Percentiles rank a stretch among this genome's conserved stretches.
These are phyloP conservation scores for Pseudomyrmex gracilis DNA, from an alignment of 1,140 invertebrate species.

Conservation along the genomic window DNA sequence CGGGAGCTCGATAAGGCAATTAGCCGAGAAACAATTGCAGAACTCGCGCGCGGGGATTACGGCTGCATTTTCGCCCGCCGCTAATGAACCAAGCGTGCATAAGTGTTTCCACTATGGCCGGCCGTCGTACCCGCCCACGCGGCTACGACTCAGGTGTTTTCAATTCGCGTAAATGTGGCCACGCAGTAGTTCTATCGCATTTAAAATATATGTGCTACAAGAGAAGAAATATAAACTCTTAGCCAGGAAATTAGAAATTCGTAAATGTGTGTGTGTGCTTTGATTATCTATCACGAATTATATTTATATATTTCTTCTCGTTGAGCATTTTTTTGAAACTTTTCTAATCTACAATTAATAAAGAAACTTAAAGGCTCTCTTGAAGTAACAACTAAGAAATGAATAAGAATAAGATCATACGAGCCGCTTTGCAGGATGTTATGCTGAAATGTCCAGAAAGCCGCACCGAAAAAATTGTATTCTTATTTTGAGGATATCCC, in stretches of 20 bases:
- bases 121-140: conserved; percentile 48
- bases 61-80: conserved; percentile 65
- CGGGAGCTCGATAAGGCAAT: conserved; percentile 73
- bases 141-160: conserved; percentile 60
- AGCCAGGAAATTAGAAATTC: too few relatives aligned
- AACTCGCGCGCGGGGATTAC: conserved; percentile 70
- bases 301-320: conserved; percentile 1
- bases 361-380: too few relatives aligned
- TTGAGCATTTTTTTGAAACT: background rate
- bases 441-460: too few relatives aligned
- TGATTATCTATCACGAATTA: background rate
- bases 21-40: conserved; percentile 77
- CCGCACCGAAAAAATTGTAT: too few relatives aligned
- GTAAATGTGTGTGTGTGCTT: background rate
- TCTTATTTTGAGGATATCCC: too few relatives aligned
- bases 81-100: conserved; percentile 73
- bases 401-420: too few relatives aligned
- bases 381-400: too few relatives aligned
- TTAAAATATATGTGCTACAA: conserved; percentile 5
- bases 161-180: conserved; percentile 46
- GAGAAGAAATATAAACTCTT: background rate
- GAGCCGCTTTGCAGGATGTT: too few relatives aligned
- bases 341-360: too few relatives aligned
- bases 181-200: background rate
- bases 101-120: conserved; percentile 67